Percentiles rank a stretch among this genome's conserved stretches.
Conservation (phyloP, 2,888 invertebrate genomes). For the Elaeidobius kamerunicus region DNA sequence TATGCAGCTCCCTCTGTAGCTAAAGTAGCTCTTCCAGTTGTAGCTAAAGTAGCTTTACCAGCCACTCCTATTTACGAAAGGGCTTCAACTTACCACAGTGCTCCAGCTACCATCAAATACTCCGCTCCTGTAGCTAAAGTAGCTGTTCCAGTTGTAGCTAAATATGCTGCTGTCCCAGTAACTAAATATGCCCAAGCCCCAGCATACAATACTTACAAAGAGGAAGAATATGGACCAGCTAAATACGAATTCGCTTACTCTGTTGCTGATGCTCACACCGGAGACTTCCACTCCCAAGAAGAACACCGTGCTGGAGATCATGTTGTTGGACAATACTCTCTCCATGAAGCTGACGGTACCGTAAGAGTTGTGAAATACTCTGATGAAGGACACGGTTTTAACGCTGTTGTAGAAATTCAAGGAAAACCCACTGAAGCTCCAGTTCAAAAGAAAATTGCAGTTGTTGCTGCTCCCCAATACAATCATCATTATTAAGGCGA, state of each 20-base stretch:
- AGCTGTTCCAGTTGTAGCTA: neutral
- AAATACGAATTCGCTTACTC: no score
- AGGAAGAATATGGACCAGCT: neutral
- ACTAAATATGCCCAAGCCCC: neutral
- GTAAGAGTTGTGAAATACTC: neutral
- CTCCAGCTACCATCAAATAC: neutral
- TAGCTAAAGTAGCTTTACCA: conserved; percentile 16
- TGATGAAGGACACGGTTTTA: no score
- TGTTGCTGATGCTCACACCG: no score
- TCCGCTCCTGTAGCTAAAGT: neutral
- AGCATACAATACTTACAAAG: neutral
- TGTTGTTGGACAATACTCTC: no score
- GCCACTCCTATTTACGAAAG: neutral
- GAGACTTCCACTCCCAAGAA: no score
- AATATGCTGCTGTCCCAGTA: neutral
- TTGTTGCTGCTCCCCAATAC: no score
- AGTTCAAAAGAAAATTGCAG: neutral
- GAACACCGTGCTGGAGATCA: no score
- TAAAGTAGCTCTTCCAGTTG: conserved; percentile 11
- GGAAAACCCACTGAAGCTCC: neutral
- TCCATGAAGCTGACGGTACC: neutral
- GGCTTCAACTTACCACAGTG: neutral
- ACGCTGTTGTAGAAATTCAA: neutral
- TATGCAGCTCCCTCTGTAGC: no score
- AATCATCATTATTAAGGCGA: no score